Conservation (phyloP, 2,797 vertebrate genomes). For the Schizopygopsis malacanthus region DNA sequence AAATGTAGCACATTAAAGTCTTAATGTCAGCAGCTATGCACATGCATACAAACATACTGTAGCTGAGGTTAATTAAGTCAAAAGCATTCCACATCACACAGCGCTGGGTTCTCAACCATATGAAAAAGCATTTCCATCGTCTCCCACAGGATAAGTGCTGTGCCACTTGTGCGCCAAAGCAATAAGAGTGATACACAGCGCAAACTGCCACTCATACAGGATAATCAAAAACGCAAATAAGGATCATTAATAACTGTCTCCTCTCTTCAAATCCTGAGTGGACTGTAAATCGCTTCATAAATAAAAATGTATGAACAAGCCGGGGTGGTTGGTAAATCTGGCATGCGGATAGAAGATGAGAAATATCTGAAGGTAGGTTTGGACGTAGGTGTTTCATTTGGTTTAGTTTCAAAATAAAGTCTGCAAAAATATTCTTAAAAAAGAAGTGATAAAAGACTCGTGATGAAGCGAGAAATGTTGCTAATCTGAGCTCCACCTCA, state of each 20-base stretch:
- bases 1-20: constrained; percentile 8
- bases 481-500: neutral
- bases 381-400: constrained; percentile 2
- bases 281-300: constrained; percentile 43
- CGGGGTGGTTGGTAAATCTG: neutral
- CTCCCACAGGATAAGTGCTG: neutral
- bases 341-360: constrained; percentile 25
- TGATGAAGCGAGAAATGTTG: constrained; percentile 7
- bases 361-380: constrained; percentile 50
- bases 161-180: constrained; percentile 47
- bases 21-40: neutral
- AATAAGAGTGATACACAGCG: constrained; percentile 44
- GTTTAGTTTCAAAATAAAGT: constrained; percentile 4
- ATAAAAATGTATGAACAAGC: constrained; percentile 34
- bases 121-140: neutral
- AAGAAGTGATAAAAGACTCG: constrained; percentile 11
- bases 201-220: constrained; percentile 42
- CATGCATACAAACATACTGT: neutral
- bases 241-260: constrained; percentile 38
- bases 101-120: neutral
- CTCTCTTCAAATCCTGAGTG: constrained; percentile 43
- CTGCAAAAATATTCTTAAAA: neutral
- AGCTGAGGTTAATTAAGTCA: constrained; percentile 5
- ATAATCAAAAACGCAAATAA: constrained; percentile 66
- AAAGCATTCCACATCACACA: neutral